These are phyloP conservation scores for Cebidichthys violaceus DNA, from an alignment of 2,113 vertebrate genomes.

Conservation along the genomic window DNA sequence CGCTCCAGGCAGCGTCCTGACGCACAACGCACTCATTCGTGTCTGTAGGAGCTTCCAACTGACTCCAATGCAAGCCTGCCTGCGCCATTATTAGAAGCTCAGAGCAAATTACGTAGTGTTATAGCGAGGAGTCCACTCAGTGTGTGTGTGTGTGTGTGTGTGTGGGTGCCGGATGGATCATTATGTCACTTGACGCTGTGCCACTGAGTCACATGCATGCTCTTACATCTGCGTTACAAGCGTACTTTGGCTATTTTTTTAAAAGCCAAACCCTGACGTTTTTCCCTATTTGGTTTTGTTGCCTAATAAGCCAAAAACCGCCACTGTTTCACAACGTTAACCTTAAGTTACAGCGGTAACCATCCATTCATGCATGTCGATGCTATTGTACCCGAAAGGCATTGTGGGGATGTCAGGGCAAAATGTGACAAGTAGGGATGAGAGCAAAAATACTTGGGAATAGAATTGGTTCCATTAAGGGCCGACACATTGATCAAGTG, in stretches of 20 bases:
- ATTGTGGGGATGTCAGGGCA: background rate
- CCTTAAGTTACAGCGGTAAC: background rate
- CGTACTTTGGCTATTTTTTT: background rate
- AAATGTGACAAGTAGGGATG: background rate
- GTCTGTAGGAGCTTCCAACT: background rate
- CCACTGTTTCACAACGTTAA: background rate
- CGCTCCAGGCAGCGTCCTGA: background rate
- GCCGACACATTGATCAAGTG: background rate
- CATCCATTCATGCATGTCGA: background rate
- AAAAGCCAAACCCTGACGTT: background rate
- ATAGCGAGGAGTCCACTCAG: no score
- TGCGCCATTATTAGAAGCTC: background rate
- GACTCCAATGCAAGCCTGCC: background rate
- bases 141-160: no score
- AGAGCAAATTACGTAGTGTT: background rate
- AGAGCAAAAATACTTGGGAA: background rate
- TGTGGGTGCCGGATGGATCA: no score
- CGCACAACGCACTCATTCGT: background rate
- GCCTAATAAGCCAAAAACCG: background rate
- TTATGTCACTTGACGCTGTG: background rate
- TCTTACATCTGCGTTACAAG: background rate
- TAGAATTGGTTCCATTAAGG: background rate
- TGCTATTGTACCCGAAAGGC: background rate
- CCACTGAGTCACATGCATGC: background rate
- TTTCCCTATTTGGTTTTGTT: background rate